Conservation (phyloP, 2,888 invertebrate genomes). For the Hydroisotoma schaefferi region DNA sequence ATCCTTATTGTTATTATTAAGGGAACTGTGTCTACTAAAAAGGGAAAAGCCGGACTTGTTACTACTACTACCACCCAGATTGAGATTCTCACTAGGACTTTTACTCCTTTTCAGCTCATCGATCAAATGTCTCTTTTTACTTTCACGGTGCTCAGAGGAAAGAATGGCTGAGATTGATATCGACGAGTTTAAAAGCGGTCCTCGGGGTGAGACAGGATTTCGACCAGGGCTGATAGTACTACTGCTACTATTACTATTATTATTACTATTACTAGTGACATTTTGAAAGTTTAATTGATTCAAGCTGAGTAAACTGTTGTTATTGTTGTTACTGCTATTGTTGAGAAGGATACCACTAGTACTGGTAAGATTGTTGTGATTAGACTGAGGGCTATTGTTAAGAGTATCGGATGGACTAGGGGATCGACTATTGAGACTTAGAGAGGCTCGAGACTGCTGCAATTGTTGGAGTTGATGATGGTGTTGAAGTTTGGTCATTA, state of each 20-base stretch:
- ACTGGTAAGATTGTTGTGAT: constrained; percentile 13
- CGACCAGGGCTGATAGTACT: neutral
- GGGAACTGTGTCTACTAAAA: constrained; percentile 10
- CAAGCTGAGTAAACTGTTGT: constrained; percentile 15
- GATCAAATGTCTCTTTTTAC: constrained; percentile 41
- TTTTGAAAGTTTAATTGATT: no score
- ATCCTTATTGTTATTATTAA: neutral
- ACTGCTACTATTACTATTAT: neutral
- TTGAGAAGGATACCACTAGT: constrained; percentile 24
- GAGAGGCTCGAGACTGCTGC: constrained; percentile 13
- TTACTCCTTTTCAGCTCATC: constrained; percentile 40
- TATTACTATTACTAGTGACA: neutral
- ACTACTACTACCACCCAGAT: no score
- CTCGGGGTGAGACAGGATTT: constrained; percentile 35
- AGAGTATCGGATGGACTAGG: constrained; percentile 21
- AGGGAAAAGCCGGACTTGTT: constrained; percentile 31
- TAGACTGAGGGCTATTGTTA: neutral
- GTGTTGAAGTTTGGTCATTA: constrained; percentile 46
- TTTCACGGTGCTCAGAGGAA: constrained; percentile 7
- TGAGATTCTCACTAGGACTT: constrained; percentile 36
- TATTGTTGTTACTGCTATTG: constrained; percentile 28
- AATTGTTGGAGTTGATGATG: constrained; percentile 44
- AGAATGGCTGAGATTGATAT: constrained; percentile 11
- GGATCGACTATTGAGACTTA: constrained; percentile 14
- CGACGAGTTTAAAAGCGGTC: constrained; percentile 16